phyloP scores from a whole-genome alignment of 2,113 vertebrate species.

The Halichoeres trimaculatus region DNA sequence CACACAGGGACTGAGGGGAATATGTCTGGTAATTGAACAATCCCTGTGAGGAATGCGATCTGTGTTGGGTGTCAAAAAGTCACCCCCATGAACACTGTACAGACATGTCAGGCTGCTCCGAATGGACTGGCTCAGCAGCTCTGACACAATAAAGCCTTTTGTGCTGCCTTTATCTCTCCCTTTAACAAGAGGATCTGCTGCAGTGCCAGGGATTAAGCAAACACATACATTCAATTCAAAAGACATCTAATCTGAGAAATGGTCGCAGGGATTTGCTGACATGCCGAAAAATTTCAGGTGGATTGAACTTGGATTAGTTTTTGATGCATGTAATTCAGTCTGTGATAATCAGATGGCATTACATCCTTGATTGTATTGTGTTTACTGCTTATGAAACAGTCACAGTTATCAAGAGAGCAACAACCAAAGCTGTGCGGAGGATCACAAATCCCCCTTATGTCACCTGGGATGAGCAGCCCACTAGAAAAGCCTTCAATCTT shows the following conservation, averaged over 20 bases:
- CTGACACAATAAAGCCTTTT: conserved; percentile 67
- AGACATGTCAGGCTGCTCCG: conserved; percentile 16
- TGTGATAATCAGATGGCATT: background rate
- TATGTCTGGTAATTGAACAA: conserved; percentile 26
- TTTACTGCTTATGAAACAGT: conserved; percentile 35
- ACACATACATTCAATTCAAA: background rate
- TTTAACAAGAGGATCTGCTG: conserved; percentile 19
- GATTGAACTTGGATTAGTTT: background rate
- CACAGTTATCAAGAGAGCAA: conserved; percentile 21
- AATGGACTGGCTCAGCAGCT: conserved; percentile 30
- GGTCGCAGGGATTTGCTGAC: background rate
- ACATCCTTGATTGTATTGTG: conserved; percentile 10
- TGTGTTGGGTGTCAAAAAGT: conserved; percentile 14
- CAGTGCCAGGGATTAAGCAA: background rate
- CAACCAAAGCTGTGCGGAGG: conserved; percentile 43
- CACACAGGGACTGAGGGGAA: conserved; percentile 3
- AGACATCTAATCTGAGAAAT: background rate
- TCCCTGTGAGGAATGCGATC: conserved; percentile 43
- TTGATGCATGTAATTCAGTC: too few species aligned
- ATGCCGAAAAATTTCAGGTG: background rate
- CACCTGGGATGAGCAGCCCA: conserved; percentile 61
- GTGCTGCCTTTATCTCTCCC: conserved; percentile 28
- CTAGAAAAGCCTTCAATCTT: conserved; percentile 74
- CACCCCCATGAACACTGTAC: conserved; percentile 13
- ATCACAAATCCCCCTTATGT: conserved; percentile 77